phyloP scores from a whole-genome alignment of 2,113 vertebrate genomes.

The Alectura lathami region DNA sequence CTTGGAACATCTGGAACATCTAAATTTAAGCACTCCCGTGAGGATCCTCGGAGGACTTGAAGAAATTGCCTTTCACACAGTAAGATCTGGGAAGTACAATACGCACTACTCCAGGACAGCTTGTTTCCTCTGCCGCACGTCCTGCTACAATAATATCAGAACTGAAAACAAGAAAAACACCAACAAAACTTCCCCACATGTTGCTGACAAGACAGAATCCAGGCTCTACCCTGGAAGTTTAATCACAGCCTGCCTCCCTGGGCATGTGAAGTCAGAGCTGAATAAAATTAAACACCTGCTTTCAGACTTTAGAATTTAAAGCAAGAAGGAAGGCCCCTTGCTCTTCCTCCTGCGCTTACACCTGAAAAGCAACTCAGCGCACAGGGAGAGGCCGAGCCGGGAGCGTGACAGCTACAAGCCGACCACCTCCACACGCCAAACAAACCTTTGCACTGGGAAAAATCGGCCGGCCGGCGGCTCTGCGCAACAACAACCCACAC shows the following conservation, averaged over 20 bases:
- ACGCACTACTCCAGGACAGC: accelerated
- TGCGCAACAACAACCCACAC: background rate
- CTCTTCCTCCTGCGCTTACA: background rate
- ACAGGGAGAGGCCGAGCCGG: background rate
- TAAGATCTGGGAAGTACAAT: background rate
- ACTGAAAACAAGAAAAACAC: background rate
- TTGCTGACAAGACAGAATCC: background rate
- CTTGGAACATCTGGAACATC: background rate
- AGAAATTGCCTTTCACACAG: background rate
- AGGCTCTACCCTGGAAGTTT: background rate
- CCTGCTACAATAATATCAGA: background rate
- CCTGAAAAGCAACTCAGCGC: background rate
- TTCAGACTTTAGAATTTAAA: background rate
- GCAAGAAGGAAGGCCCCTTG: background rate
- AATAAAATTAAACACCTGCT: background rate
- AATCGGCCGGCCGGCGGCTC: background rate
- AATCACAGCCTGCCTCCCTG: background rate
- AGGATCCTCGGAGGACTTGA: background rate
- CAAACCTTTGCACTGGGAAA: background rate
- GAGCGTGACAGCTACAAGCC: accelerated
- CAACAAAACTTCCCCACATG: accelerated
- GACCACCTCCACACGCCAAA: background rate
- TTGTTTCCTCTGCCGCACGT: background rate
- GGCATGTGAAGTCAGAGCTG: background rate
- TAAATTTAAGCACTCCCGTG: background rate